Evolutionary conservation across 2,113 vertebrate species (phyloP), one percentile per base, ranked within the genome.

Genomic region (Phocoena phocoena): DNA sequence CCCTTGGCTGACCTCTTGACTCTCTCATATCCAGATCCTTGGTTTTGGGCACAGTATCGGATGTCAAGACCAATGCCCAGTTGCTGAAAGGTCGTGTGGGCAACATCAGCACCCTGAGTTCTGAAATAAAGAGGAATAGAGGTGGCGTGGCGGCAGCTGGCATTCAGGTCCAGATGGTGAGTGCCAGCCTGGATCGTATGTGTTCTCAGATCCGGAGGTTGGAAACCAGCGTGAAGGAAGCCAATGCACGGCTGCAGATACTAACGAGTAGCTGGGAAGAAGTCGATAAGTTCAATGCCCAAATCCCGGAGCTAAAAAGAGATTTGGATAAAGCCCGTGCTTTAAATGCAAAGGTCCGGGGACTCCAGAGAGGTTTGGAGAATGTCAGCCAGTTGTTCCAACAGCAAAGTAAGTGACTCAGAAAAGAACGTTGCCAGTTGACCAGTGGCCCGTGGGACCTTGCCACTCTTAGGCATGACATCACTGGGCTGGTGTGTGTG

Each of bases 1-100:
- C 26, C 44, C 38, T 91, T 18, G 36, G 5, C 53, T 95, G 26
- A 96, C 36, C 14, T 89, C 38, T 47, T 93, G 31, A 33, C 36
- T 93, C 85, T 96, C 58, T 97, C 76, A 62, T 81, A 88, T 81
- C 36, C 50, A 98, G 98, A 98, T 94, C 81, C 97, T 62, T 81
- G 95, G 96, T 33, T 95, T 76, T 95, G 92, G 21, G 76, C 65
- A 88, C 74, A 62, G 70, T 97, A 25, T 88, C 95, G 6, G 55
- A 88, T 47, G 13, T 96, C 31, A 96, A 96, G 89, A 79, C 60
- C 11, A 44, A 90, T 9, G 76, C 76, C 23, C 83, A 96, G 74
- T 13, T 90, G n/a, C 77, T 98, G 87, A 33, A 95, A 85, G 90
- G 20, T 9, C 92, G 25, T 60, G 93, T 97, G 90, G 92, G 96